These are phyloP conservation scores for Pentamera pediparva DNA, from an alignment of 53 echinoderm and acorn worm species.

Conservation along the genomic window DNA sequence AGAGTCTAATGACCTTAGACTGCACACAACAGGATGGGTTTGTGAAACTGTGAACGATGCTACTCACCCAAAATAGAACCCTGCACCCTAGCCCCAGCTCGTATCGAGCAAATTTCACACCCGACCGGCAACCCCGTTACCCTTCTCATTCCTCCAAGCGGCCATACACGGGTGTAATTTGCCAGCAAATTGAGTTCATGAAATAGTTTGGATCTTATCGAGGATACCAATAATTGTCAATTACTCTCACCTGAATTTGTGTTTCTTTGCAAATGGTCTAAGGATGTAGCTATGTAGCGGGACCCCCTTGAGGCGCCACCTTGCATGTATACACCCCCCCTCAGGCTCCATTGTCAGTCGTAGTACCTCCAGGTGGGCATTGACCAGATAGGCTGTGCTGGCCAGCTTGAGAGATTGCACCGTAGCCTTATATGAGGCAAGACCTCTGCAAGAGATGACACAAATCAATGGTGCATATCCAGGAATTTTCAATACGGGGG, in stretches of 20 bases:
- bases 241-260: constrained; percentile 50
- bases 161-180: too few species aligned
- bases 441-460: constrained; percentile 50
- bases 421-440: constrained; percentile 76
- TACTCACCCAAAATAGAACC: too few species aligned
- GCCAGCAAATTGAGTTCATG: too few species aligned
- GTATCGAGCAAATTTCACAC: too few species aligned
- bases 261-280: constrained; percentile 61
- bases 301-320: constrained; percentile 83
- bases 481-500: too few species aligned
- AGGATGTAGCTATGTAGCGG: constrained; percentile 71
- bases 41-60: too few species aligned
- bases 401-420: constrained; percentile 73
- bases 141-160: too few species aligned
- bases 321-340: constrained; percentile 65
- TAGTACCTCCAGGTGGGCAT: constrained; percentile 75
- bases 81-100: too few species aligned
- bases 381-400: constrained; percentile 60
- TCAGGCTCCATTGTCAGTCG: constrained; percentile 76
- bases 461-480: too few species aligned
- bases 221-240: background rate
- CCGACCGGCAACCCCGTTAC: too few species aligned
- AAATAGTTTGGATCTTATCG: background rate
- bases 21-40: too few species aligned
- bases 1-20: too few species aligned